Evolutionary conservation across 2,113 vertebrate genomes (phyloP).

Genomic region (Candoia aspera): DNA sequence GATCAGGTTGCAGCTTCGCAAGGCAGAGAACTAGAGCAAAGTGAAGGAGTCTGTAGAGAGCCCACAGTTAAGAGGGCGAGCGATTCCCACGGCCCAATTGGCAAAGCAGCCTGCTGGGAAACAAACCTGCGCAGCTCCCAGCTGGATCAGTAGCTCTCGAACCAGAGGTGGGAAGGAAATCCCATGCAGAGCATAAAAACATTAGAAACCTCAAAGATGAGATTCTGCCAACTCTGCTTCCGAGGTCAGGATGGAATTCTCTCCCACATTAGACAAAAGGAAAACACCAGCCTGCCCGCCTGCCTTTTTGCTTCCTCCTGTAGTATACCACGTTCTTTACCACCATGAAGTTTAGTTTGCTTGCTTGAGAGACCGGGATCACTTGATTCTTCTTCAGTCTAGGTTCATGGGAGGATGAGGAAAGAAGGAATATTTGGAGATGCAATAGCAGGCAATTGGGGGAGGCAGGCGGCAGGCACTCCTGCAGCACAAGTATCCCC

Average conservation of each 20-base stretch:
- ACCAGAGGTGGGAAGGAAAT: no score
- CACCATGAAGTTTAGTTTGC: background rate
- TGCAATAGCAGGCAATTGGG: background rate
- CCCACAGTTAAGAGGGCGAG: background rate
- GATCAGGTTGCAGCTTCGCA: background rate
- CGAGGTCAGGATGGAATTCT: background rate
- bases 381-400: background rate
- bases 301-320: background rate
- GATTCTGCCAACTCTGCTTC: background rate
- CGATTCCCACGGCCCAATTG: background rate
- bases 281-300: background rate
- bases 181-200: background rate
- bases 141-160: background rate
- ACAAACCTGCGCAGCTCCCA: no score
- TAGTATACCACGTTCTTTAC: background rate
- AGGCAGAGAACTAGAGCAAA: background rate
- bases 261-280: background rate
- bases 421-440: background rate
- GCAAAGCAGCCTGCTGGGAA: background rate
- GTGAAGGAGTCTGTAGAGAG: fast-evolving
- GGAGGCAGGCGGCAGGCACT: background rate
- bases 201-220: background rate
- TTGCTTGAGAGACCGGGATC: background rate
- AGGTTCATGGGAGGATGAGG: background rate
- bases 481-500: background rate